These are phyloP conservation scores for Polyploca ridens DNA, from an alignment of 2,888 invertebrate species.

Conservation along the genomic window DNA sequence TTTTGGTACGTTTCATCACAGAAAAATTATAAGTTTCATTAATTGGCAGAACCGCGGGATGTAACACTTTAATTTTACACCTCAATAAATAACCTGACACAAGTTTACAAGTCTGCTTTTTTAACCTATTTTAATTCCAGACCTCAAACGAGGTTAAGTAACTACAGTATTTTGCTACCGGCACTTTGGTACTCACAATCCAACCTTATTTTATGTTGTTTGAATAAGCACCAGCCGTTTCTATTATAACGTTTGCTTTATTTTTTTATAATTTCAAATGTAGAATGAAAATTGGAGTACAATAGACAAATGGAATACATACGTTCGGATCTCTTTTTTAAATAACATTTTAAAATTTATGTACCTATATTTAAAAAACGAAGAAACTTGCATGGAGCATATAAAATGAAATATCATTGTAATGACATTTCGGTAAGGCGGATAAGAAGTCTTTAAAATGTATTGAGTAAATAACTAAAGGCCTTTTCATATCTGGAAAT, in stretches of 20 bases:
- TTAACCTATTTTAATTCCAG: neutral
- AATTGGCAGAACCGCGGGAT: no score
- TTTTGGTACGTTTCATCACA: no score
- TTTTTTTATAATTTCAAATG: neutral
- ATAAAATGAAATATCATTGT: no score
- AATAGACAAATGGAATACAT: neutral
- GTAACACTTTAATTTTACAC: neutral
- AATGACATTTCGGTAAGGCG: no score
- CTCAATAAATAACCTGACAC: neutral
- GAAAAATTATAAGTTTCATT: no score
- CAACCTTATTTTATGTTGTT: neutral
- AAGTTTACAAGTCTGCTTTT: neutral
- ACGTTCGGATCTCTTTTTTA: no score
- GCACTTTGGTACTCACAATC: neutral
- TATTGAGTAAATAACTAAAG: no score
- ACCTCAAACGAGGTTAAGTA: slow-evolving; percentile 11
- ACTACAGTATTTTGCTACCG: slow-evolving; percentile 7
- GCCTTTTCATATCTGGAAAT: no score
- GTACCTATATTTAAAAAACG: neutral
- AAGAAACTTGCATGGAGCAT: no score
- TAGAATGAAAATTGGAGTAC: neutral
- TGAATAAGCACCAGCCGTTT: slow-evolving; percentile 5
- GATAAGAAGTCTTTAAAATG: no score
- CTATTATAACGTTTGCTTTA: neutral
- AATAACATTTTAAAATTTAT: no score